phyloP scores from a whole-genome alignment of 2,797 vertebrate species.

The Acropternis orthonyx region DNA sequence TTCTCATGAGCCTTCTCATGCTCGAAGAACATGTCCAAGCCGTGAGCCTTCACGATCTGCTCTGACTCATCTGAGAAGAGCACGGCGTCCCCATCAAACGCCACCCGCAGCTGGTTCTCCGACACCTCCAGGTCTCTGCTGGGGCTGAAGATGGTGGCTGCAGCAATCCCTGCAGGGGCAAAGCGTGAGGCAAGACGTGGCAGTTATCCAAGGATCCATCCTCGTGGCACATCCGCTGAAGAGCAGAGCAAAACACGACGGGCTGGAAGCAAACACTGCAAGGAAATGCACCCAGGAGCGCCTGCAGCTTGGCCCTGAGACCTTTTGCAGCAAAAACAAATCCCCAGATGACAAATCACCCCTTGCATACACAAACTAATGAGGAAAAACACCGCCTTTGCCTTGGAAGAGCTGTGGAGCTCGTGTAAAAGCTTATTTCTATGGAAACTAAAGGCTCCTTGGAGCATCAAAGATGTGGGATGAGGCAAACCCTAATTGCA shows the following conservation, averaged over 20 bases:
- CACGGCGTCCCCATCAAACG: slow-evolving; percentile 93
- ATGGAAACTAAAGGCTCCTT: neutral
- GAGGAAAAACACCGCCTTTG: neutral
- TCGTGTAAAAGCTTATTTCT: neutral
- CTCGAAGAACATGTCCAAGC: slow-evolving; percentile 95
- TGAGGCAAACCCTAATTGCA: neutral
- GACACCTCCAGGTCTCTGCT: slow-evolving; percentile 86
- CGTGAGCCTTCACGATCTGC: slow-evolving; percentile 93
- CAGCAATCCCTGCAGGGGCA: slow-evolving; percentile 85
- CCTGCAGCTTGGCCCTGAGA: neutral
- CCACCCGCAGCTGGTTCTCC: slow-evolving; percentile 90
- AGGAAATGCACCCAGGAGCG: neutral
- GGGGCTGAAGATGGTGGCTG: slow-evolving; percentile 94
- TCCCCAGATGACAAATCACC: neutral
- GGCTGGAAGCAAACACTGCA: neutral
- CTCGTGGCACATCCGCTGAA: rapidly evolving
- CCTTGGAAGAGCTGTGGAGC: neutral
- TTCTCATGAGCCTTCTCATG: slow-evolving; percentile 91
- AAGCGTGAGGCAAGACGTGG: neutral
- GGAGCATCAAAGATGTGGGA: neutral
- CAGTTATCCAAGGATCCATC: neutral
- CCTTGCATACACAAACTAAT: neutral
- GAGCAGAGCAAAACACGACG: neutral
- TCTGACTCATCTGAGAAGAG: slow-evolving; percentile 98
- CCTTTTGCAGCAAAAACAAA: neutral